phyloP scores from a whole-genome alignment of 1,140 invertebrate genomes.

The Micrasema longulum region DNA sequence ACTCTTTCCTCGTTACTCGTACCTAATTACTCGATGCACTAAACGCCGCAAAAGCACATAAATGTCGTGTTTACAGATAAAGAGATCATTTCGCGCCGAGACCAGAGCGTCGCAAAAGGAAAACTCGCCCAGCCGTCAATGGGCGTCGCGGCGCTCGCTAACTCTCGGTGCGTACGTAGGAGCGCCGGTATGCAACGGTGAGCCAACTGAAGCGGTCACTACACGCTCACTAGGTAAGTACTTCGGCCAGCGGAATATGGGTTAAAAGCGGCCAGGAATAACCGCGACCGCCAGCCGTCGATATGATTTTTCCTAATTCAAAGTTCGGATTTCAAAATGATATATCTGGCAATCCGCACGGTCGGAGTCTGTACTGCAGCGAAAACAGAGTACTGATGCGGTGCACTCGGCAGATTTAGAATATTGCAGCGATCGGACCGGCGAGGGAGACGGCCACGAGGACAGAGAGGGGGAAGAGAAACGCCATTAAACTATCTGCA shows the following conservation, averaged over 20 bases:
- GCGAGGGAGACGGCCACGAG: too few relatives aligned
- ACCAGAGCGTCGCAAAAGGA: conserved; percentile 25
- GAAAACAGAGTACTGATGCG: conserved; percentile 37
- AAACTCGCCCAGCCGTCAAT: conserved; percentile 24
- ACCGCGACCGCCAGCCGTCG: conserved; percentile 41
- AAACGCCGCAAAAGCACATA: conserved; percentile 18
- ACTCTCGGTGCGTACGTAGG: not conserved
- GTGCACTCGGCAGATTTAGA: conserved; percentile 25
- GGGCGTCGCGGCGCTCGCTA: conserved; percentile 27
- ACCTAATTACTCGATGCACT: not conserved
- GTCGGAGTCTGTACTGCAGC: conserved; percentile 17
- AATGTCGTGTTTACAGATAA: conserved; percentile 28
- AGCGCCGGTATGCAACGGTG: conserved; percentile 4
- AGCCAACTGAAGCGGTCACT: conserved; percentile 23
- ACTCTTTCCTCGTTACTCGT: not conserved
- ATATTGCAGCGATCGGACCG: conserved; percentile 3
- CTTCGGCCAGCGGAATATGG: conserved; percentile 37
- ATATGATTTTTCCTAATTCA: conserved; percentile 42
- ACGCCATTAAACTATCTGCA: conserved; percentile 25
- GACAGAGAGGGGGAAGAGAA: conserved; percentile 6
- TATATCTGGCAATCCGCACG: conserved; percentile 31
- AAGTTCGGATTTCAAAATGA: conserved; percentile 44
- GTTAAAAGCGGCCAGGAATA: conserved; percentile 43
- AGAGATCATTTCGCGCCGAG: conserved; percentile 17
- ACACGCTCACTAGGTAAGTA: not conserved